Evolutionary conservation across 2,888 invertebrate species (phyloP), one percentile per base, ranked within the genome.

Genomic region (Acanthosoma haemorrhoidale): DNA sequence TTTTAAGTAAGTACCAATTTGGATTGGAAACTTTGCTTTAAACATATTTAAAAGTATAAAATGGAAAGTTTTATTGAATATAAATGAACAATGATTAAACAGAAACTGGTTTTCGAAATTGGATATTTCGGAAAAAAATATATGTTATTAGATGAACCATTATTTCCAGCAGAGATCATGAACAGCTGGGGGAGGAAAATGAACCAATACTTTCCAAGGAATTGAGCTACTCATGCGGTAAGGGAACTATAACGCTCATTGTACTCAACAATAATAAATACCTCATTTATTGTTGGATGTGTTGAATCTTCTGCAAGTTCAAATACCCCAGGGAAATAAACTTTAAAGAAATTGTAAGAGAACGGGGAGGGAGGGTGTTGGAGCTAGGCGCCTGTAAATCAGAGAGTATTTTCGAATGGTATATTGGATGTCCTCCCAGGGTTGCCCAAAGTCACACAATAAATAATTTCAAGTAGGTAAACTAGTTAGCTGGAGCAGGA

Each of bases 401-500:
- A 25, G 25, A 21, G 21, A 21, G 21, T 51, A 25, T 51, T 51
- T 51, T 51, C 51, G 51, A 51, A 51, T 21, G 51, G 21, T 51
- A 51, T 51, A 51, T 51, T 51, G 51, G 51, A 43, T 43, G 21
- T 43, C 43, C 21, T 11, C 43, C 43, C 1, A n/a, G n/a, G 18
- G 18, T 13, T n/a, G 18, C 25, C 31, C 31, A 21, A 34, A 61
- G 36, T 61, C 61, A n/a, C 21, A 61, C 38, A 61, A 63, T 39
- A 63, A 38, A 63, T 63, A 63, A 63, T 63, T 63, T 63, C 63
- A 63, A 63, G 63, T 39, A 63, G 63, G 63, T 63, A 63, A 63
- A 63, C 63, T 63, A 63, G 38, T 63, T 39, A 31, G 32, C 8
- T 59, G 16, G 5, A 6, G 32, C 13, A 15, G 38, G 21, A 11